phyloP scores from a whole-genome alignment of 2,113 vertebrate species.

The Regulus satrapa region DNA sequence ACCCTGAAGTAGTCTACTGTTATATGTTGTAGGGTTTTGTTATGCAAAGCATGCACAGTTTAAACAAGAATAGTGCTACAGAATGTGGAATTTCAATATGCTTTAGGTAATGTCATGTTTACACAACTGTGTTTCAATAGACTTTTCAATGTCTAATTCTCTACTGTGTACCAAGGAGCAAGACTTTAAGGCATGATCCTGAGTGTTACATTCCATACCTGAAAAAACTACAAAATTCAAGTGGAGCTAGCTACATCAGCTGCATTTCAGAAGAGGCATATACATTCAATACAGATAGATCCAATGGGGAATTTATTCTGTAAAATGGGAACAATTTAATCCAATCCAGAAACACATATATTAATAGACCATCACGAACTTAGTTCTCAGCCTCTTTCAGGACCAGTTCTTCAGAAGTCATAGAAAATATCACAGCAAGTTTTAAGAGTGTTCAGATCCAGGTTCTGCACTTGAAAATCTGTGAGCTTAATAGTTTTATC shows the following conservation, averaged over 20 bases:
- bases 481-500: not conserved
- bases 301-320: not conserved
- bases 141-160: not conserved
- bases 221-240: not conserved
- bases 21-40: not conserved
- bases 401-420: not conserved
- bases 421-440: not conserved
- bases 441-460: not conserved
- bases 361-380: not conserved
- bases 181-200: not conserved
- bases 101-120: not conserved
- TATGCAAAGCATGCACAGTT: not conserved
- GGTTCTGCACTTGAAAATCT: not conserved
- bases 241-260: not conserved
- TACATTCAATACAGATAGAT: not conserved
- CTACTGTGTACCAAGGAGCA: not conserved
- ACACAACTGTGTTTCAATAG: not conserved
- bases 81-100: not conserved
- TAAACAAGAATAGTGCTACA: not conserved
- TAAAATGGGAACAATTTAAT: not conserved
- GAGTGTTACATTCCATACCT: not conserved
- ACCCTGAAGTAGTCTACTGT: not conserved
- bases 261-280: not conserved
- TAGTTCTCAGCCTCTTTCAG: not conserved
- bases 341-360: not conserved